Base-by-base conservation (phyloP, 2,888 invertebrate species). In the Escarpia spicata region DNA sequence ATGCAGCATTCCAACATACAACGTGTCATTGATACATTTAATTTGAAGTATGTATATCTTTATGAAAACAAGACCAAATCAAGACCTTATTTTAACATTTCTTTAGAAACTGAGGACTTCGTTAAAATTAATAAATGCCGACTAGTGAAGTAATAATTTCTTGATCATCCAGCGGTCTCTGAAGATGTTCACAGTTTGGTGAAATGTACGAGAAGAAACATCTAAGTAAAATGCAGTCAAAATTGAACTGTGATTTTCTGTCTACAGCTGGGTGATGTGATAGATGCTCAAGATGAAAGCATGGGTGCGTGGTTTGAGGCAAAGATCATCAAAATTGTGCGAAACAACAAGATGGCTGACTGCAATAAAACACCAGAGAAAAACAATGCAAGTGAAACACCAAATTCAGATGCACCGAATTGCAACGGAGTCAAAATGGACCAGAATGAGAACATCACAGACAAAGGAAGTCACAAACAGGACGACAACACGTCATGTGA, bases 221-320 rank as follows among this genome's bases (percentile, higher is more conserved):
- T 0, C 52, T 52, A 52, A 15, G 19, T 31, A 90, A 19, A 43
- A 43, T 37, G 10, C 10, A 10, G 10, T 90, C 43, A 43, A 90
- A 90, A 43, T 1, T 90, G 8, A 90, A 90, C 90, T 90, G 90
- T 9, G 26, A 26, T 75, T 75, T 75, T 75, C 26, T 75, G 26
- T 4, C 3, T 4, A 19, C 75, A 97, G 96, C 94, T 96, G 92
- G 98, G 97, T 43, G 98, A 98, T 96, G 96, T 97, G 0, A 96
- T 98, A 93, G 98, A 98, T 96, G 97, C 97, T 92, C 97, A 97
- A 93, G 97, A 98, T 95, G 95, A 96, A n/a, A 97, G 97, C 92
- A 97, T 97, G 95, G 98, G 98, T 10, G 97, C 97, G 12, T 98
- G 98, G 98, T 97, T 97, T 96, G 98, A 98, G 96, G 98, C 97